Percentiles rank a stretch among this genome's conserved stretches.
These are phyloP conservation scores for Agapetus fuscipes DNA, from an alignment of 2,888 invertebrate genomes.

Conservation along the genomic window DNA sequence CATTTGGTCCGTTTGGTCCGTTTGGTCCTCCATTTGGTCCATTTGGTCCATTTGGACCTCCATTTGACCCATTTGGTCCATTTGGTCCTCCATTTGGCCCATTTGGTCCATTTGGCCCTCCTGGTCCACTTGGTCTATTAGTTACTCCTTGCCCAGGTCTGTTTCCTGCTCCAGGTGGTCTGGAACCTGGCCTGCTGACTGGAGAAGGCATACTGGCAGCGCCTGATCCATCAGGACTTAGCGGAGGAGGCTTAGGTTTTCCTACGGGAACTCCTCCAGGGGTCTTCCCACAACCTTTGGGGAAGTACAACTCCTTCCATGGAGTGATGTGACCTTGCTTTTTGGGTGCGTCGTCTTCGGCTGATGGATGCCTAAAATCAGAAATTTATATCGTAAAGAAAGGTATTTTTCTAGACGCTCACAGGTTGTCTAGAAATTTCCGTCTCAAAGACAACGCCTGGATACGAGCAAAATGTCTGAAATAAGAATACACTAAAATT, in stretches of 20 bases:
- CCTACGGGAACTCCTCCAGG: slow-evolving; percentile 34
- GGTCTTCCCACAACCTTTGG: slow-evolving; percentile 58
- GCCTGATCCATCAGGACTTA: slow-evolving; percentile 34
- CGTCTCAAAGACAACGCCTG: no score
- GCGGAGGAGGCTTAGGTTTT: slow-evolving; percentile 33
- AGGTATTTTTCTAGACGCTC: neutral
- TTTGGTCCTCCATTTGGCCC: no score
- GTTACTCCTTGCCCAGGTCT: slow-evolving; percentile 5
- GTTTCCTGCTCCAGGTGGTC: slow-evolving; percentile 1
- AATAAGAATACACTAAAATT: no score
- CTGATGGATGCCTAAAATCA: slow-evolving; percentile 7
- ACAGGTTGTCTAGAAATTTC: no score
- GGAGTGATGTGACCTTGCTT: slow-evolving; percentile 48
- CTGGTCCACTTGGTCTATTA: slow-evolving; percentile 5
- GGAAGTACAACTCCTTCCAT: slow-evolving; percentile 63
- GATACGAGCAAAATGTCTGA: no score
- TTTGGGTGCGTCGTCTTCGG: slow-evolving; percentile 25
- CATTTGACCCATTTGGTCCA: no score
- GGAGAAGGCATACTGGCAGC: slow-evolving; percentile 34
- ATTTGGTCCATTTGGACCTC: no score
- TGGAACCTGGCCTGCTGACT: slow-evolving; percentile 29
- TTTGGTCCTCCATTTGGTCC: no score
- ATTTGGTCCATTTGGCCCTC: no score
- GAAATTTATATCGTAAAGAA: neutral
- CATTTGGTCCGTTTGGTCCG: no score